A percentile compares a stretch with the other conserved stretches of the same genome.
Conservation (phyloP, 1,140 invertebrate genomes). For the Ceratina calcarata region DNA sequence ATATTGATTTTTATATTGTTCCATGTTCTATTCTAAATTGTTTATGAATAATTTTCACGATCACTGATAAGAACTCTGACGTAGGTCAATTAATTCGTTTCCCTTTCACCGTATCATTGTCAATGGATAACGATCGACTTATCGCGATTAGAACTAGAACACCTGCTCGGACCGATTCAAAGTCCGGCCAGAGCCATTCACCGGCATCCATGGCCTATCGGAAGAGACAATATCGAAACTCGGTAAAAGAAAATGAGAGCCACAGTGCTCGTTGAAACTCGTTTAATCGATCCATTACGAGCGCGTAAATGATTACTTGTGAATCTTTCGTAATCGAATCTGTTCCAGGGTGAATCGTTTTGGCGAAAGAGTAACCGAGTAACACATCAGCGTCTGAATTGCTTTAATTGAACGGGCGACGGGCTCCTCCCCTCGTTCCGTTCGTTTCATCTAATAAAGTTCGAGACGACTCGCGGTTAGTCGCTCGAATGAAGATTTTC, state of each 20-base stretch:
- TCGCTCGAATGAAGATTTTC: constrained; percentile 23
- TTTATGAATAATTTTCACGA: no score
- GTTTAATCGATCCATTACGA: constrained; percentile 44
- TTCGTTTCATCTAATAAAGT: constrained; percentile 46
- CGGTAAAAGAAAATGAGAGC: background rate
- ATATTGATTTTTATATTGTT: no score
- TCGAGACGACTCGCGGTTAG: constrained; percentile 15
- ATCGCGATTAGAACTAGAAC: background rate
- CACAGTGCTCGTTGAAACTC: background rate
- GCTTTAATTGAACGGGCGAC: constrained; percentile 38
- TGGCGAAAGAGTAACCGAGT: constrained; percentile 6
- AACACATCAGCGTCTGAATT: constrained; percentile 30
- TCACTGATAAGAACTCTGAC: no score
- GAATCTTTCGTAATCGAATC: constrained; percentile 32
- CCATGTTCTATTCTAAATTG: no score
- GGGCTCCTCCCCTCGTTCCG: background rate
- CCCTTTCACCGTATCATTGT: no score
- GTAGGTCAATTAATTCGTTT: no score
- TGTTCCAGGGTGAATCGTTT: background rate
- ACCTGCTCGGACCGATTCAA: constrained; percentile 4
- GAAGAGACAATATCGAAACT: constrained; percentile 11
- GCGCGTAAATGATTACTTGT: background rate
- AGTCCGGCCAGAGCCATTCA: constrained; percentile 4
- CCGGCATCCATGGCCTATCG: constrained; percentile 30
- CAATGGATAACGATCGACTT: constrained; percentile 1